Conservation (phyloP, 2,113 vertebrate species). For the Cinclus cinclus region DNA sequence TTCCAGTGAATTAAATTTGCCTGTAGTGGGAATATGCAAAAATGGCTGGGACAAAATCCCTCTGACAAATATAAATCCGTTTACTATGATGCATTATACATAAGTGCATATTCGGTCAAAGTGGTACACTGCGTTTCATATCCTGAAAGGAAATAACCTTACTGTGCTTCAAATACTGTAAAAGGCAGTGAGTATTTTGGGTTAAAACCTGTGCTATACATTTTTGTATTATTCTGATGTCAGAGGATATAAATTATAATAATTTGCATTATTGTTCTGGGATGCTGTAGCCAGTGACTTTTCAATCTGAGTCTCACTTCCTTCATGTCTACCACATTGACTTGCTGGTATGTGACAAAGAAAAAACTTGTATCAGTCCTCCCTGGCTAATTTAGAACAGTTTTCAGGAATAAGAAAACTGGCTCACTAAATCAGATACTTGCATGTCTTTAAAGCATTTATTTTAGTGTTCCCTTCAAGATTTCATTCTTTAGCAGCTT, state of each 20-base stretch:
- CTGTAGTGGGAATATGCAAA: conserved; percentile 57
- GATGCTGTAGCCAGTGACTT: conserved; percentile 53
- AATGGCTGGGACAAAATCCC: conserved; percentile 61
- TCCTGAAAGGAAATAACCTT: conserved; percentile 65
- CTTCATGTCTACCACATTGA: conserved; percentile 43
- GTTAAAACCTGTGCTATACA: conserved; percentile 50
- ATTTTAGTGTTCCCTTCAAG: conserved; percentile 70
- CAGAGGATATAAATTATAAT: conserved; percentile 68
- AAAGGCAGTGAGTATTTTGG: conserved; percentile 36
- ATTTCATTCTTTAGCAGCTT: conserved; percentile 73
- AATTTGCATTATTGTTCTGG: conserved; percentile 68
- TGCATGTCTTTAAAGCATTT: conserved; percentile 65
- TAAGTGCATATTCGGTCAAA: conserved; percentile 57
- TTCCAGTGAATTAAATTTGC: conserved; percentile 62
- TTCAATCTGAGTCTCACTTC: conserved; percentile 50
- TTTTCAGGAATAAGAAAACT: conserved; percentile 76
- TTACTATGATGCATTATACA: conserved; percentile 74
- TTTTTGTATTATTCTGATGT: conserved; percentile 64
- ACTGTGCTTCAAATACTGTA: conserved; percentile 49
- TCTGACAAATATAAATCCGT: conserved; percentile 74
- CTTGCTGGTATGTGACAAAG: conserved; percentile 71
- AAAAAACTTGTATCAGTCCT: conserved; percentile 69
- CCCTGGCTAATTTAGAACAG: conserved; percentile 70
- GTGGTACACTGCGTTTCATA: conserved; percentile 51
- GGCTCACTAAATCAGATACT: conserved; percentile 65